These are phyloP conservation scores for Polietes domitor DNA, from an alignment of 2,888 invertebrate genomes.

Conservation along the genomic window DNA sequence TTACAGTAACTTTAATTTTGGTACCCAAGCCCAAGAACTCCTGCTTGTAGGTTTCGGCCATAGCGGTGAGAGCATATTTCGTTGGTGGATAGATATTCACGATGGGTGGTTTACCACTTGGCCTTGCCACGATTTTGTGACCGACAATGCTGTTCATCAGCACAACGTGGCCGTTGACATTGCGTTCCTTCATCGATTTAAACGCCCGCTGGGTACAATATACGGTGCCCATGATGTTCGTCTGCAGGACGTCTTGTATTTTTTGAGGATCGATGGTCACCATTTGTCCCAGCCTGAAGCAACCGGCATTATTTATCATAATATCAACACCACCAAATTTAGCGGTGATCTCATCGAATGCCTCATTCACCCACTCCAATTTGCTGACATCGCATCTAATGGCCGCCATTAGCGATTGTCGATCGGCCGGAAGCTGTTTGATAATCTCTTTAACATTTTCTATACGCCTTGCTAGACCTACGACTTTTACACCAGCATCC, in stretches of 20 bases:
- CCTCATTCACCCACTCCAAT: conserved; percentile 81
- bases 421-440: conserved; percentile 62
- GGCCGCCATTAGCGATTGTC: conserved; percentile 73
- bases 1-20: conserved; percentile 68
- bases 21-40: conserved; percentile 71
- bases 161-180: conserved; percentile 79
- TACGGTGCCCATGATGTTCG: conserved; percentile 79
- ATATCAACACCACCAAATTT: conserved; percentile 82
- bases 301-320: conserved; percentile 82
- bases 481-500: conserved; percentile 28
- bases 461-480: conserved; percentile 70
- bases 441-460: conserved; percentile 69
- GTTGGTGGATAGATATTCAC: conserved; percentile 70
- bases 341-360: conserved; percentile 81
- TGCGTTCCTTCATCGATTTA: conserved; percentile 79
- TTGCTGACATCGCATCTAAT: conserved; percentile 81
- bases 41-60: conserved; percentile 73
- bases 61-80: conserved; percentile 73
- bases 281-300: conserved; percentile 11
- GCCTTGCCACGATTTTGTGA: conserved; percentile 57
- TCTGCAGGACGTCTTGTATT: conserved; percentile 75
- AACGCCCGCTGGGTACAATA: conserved; percentile 80
- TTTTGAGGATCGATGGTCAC: conserved; percentile 55
- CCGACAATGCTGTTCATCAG: conserved; percentile 78
- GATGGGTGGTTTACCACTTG: conserved; percentile 2